phyloP scores from a whole-genome alignment of 2,888 invertebrate genomes.

The Theodoxus fluviatilis region DNA sequence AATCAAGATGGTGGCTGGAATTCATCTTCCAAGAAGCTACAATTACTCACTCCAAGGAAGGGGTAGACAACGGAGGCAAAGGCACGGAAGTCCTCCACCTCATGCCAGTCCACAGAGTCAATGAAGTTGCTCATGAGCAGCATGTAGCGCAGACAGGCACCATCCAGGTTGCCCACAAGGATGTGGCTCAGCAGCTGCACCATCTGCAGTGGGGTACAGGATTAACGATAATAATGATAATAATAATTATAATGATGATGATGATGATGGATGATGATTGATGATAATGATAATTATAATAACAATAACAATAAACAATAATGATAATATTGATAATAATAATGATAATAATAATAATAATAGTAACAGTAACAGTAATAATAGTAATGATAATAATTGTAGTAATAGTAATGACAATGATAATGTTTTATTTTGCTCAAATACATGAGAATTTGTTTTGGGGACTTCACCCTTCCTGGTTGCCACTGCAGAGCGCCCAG shows the following conservation, averaged over 20 bases:
- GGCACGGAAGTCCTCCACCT: conserved; percentile 60
- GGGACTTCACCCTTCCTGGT: too few relatives aligned
- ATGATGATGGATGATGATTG: background rate
- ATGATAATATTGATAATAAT: too few relatives aligned
- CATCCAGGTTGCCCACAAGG: conserved; percentile 62
- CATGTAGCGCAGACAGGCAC: conserved; percentile 57
- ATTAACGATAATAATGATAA: too few relatives aligned
- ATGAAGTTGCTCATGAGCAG: conserved; percentile 60
- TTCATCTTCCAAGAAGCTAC: too few relatives aligned
- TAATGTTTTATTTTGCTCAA: too few relatives aligned
- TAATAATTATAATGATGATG: background rate
- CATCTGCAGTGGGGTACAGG: conserved; percentile 42
- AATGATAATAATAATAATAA: too few relatives aligned
- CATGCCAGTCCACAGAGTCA: conserved; percentile 54
- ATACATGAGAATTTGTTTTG: too few relatives aligned
- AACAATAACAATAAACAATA: background rate
- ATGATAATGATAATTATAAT: conserved; percentile 1
- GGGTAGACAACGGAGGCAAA: conserved; percentile 60
- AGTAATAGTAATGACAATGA: too few relatives aligned
- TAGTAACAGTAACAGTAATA: too few relatives aligned
- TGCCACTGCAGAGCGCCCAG: too few relatives aligned
- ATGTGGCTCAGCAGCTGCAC: conserved; percentile 57
- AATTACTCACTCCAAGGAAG: conserved; percentile 55
- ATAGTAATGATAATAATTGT: too few relatives aligned
- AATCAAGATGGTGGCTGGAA: too few relatives aligned